A percentile compares a stretch with the other conserved stretches of the same genome.
These are phyloP conservation scores for Petrocephalus microphthalmus DNA, from an alignment of 2,113 vertebrate species.

Conservation along the genomic window DNA sequence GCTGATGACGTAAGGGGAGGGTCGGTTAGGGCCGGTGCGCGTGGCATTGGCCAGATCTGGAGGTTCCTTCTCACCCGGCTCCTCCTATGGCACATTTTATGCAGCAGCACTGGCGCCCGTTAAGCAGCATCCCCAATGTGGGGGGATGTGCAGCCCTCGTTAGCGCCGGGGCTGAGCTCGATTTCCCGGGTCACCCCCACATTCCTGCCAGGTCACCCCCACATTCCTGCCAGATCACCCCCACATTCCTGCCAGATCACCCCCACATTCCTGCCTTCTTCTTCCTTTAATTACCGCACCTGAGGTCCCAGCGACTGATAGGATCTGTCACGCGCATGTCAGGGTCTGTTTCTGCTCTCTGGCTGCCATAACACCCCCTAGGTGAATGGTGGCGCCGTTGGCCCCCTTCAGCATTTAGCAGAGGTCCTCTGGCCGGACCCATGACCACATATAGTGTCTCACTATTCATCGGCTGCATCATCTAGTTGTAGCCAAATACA, in stretches of 20 bases:
- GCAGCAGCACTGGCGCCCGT: not conserved
- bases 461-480: not conserved
- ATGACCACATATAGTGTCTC: not conserved
- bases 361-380: not conserved
- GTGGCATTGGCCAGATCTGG: not conserved
- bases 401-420: not conserved
- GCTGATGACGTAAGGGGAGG: not conserved
- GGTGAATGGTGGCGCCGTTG: not conserved
- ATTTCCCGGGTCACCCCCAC: not conserved
- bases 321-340: too few relatives aligned
- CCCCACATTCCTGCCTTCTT: not conserved
- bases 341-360: not conserved
- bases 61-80: not conserved
- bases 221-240: too few relatives aligned
- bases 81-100: not conserved
- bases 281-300: not conserved
- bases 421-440: not conserved
- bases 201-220: not conserved
- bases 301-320: not conserved
- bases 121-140: not conserved
- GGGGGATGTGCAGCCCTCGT: not conserved
- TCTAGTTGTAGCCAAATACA: not conserved
- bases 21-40: not conserved
- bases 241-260: too few relatives aligned
- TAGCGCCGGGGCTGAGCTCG: not conserved